Evolutionary conservation across 2,113 vertebrate genomes (phyloP), one percentile per base, ranked within the genome.

Genomic region (Ceyx melanurus): DNA sequence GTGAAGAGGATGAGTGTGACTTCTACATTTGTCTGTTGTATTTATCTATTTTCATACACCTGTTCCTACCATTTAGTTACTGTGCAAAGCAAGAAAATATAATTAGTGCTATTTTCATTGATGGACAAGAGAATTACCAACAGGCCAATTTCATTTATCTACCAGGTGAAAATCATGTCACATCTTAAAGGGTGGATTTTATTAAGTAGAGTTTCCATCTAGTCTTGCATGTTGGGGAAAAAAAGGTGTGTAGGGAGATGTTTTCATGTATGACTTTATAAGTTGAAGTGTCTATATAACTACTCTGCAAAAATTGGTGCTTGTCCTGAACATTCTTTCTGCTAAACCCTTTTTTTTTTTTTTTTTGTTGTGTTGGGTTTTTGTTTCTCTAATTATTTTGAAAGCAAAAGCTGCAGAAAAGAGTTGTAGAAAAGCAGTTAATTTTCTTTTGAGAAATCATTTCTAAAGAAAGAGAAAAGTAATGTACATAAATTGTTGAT

Each of bases 21-120:
- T 95, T 81, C 48, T 61, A n/a, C 50, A 42, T 92, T 94, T 93
- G 37, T 66, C 67, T 89, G 48, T 65, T 92, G 71, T 6, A 90
- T 54, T 22, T 81, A 40, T 46, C 80, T 86, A 43, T 94, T 96
- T 94, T 89, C 67, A 85, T 62, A 80, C 28, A 87, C 42, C 42
- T 85, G n/a, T 91, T 89, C 78, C 42, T 37, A 68, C 15, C 62
- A 25, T 79, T 79, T 79, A 33, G 37, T 43, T 82, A 33, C 54
- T 76, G 43, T 66, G 71, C 89, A 95, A 96, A 90, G 53, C 73
- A 84, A 64, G 71, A 68, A 94, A 94, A 90, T 70, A 86, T 68
- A 94, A 94, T 85, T 74, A 90, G 37, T 74, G 50, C 22, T 82
- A 66, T 66, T 91, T 93, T 82, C 46, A 45, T 46, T 85, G 33